A percentile compares a stretch with the other conserved stretches of the same genome.
Evolutionary conservation across 2,797 vertebrate species (phyloP).

Genomic region (Oreonectes daqikongensis): DNA sequence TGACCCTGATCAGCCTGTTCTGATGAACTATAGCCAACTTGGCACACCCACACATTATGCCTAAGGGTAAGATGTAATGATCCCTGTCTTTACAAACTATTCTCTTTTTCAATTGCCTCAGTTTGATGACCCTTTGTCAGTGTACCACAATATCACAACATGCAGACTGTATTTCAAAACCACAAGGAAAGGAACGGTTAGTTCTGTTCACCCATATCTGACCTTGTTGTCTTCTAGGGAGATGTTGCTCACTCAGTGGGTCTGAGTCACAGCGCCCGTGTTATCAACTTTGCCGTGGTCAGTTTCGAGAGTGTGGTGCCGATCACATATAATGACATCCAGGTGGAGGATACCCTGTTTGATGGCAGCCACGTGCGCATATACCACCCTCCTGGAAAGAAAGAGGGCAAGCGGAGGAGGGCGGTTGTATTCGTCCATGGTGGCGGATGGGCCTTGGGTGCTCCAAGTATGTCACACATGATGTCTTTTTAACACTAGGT

Average conservation of each 20-base stretch:
- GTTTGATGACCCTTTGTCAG: slow-evolving; percentile 22
- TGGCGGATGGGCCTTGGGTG: slow-evolving; percentile 91
- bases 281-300: slow-evolving; percentile 69
- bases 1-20: slow-evolving; percentile 17
- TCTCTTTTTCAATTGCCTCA: slow-evolving; percentile 27
- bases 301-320: slow-evolving; percentile 69
- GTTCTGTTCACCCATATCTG: slow-evolving; percentile 24
- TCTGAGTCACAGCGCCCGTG: slow-evolving; percentile 74
- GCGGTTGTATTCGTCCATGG: slow-evolving; percentile 88
- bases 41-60: not conserved
- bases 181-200: slow-evolving; percentile 24
- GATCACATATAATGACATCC: slow-evolving; percentile 67
- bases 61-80: slow-evolving; percentile 3
- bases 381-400: slow-evolving; percentile 79
- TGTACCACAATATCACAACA: slow-evolving; percentile 6
- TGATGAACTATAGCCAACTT: slow-evolving; percentile 47
- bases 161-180: slow-evolving; percentile 31
- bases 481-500: too few species aligned
- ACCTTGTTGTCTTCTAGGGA: slow-evolving; percentile 70
- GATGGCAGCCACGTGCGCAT: slow-evolving; percentile 85
- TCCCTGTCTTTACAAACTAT: slow-evolving; percentile 9
- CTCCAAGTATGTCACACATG: slow-evolving; percentile 79
- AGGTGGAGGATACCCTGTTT: slow-evolving; percentile 83
- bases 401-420: slow-evolving; percentile 77
- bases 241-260: slow-evolving; percentile 79